Evolutionary conservation across 2,113 vertebrate genomes (phyloP), one percentile per base, ranked within the genome.

Genomic region (Thunnus thynnus): DNA sequence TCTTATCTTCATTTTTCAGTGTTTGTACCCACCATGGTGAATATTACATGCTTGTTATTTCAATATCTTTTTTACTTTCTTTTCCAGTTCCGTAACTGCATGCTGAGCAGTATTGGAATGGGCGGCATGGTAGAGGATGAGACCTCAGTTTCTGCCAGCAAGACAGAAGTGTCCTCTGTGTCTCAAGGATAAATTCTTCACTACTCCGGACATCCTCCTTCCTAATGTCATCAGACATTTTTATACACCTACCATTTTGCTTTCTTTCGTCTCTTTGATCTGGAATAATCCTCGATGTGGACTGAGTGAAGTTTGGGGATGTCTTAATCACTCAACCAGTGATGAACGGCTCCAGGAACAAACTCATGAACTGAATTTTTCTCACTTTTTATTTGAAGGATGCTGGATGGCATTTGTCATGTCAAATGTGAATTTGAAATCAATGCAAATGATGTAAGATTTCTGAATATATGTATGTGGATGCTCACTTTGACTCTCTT

Each of bases 41-140:
- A 68, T 27, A 61, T 52, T 3, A 14, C 27, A n/a, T 22, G 1
- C 13, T 51, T 7, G 10, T 17, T 47, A 47, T 22, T 6, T 47
- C 16, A 48, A 25, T 11, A 11, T 12, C 3, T 7, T 5, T 48
- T 11, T 64, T 57, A 3, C 3, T 44, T 17, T 72, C 67, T 74
- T 46, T 86, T 80, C 84, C 89, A 97, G 96, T 97, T 97, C 92
- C 93, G 95, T 89, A 96, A 95, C 60, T 96, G 96, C 93, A 97
- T 96, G 95, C 89, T 97, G 81, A 92, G 87, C 78, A 94, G 95
- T 0, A 86, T 96, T 84, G 90, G 93, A 91, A 96, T 96, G 95
- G 96, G 96, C 0, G 95, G 96, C 77, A 95, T 88, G 95, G 94
- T 92, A 94, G 96, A 82, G 86, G 95, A 97, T 12, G 96, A 96